Evolutionary conservation across 2,888 invertebrate genomes (phyloP).

Genomic region (Pterostichus niger): DNA sequence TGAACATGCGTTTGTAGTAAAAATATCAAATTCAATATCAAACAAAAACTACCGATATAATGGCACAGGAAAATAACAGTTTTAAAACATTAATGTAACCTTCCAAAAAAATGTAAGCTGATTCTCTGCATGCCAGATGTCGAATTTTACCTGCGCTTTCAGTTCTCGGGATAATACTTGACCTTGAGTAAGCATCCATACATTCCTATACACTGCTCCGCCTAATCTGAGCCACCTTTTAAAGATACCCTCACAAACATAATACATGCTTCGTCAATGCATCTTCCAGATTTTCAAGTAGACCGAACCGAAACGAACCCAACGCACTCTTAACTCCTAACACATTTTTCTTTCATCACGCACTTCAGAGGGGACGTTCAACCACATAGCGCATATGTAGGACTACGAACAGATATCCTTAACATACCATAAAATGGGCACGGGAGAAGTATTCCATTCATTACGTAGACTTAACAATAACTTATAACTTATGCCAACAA

Average conservation of each 20-base stretch:
- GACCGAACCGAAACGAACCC: constrained; percentile 31
- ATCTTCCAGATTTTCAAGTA: constrained; percentile 53
- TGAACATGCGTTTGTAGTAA: constrained; percentile 28
- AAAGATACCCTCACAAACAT: constrained; percentile 19
- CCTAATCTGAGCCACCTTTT: constrained; percentile 49
- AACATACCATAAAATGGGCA: constrained; percentile 53
- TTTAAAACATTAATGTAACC: constrained; percentile 49
- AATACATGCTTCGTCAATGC: constrained; percentile 29
- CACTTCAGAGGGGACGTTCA: constrained; percentile 16
- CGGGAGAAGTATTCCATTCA: constrained; percentile 30
- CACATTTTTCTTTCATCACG: constrained; percentile 47
- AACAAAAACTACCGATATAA: constrained; percentile 43
- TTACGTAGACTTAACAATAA: constrained; percentile 21
- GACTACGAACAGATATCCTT: background rate
- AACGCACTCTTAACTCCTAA: constrained; percentile 47
- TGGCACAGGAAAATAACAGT: constrained; percentile 48
- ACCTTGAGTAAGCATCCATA: constrained; percentile 58
- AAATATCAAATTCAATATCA: constrained; percentile 40
- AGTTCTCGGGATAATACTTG: constrained; percentile 46
- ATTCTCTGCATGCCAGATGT: constrained; percentile 63
- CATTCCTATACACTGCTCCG: constrained; percentile 51
- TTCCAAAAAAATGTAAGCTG: constrained; percentile 42
- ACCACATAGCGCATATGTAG: background rate
- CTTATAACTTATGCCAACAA: background rate
- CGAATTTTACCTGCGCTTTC: constrained; percentile 61